phyloP scores from a whole-genome alignment of 2,888 invertebrate species.

The Cheilosia impressa region DNA sequence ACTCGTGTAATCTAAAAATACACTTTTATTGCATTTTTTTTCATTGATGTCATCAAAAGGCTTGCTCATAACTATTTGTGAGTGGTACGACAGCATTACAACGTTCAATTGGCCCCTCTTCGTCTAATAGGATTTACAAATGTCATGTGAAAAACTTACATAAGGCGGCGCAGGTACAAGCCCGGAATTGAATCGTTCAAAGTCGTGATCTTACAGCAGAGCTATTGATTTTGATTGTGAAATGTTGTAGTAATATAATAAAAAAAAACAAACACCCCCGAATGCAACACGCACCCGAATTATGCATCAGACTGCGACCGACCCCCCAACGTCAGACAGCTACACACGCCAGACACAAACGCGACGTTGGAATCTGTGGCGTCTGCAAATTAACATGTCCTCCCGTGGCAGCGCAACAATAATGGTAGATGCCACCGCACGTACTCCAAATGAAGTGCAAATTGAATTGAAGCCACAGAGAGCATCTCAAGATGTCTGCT shows the following conservation, averaged over 20 bases:
- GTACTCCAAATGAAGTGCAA: slow-evolving; percentile 69
- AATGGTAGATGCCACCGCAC: slow-evolving; percentile 58
- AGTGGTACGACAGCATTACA: slow-evolving; percentile 1
- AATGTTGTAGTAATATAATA: neutral
- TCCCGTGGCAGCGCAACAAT: slow-evolving; percentile 30
- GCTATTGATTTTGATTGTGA: neutral
- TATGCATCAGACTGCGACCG: slow-evolving; percentile 27
- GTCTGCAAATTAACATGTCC: slow-evolving; percentile 63
- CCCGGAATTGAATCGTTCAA: neutral
- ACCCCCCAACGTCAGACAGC: slow-evolving; percentile 56
- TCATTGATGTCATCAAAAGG: slow-evolving; percentile 38
- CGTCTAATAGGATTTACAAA: slow-evolving; percentile 51
- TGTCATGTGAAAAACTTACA: slow-evolving; percentile 16
- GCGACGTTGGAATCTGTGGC: slow-evolving; percentile 47
- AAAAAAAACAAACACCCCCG: too few species aligned
- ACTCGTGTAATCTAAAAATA: slow-evolving; percentile 37
- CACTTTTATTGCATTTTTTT: slow-evolving; percentile 21
- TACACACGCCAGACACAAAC: slow-evolving; percentile 21
- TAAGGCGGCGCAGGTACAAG: neutral
- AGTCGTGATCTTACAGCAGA: neutral
- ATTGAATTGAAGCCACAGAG: slow-evolving; percentile 45
- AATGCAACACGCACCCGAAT: slow-evolving; percentile 39
- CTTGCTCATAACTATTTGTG: neutral
- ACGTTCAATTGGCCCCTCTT: slow-evolving; percentile 35
- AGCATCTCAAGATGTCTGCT: slow-evolving; percentile 49